Percentiles rank a stretch among this genome's conserved stretches.
Evolutionary conservation across 2,113 vertebrate genomes (phyloP).

Genomic region (Ursus arctos): DNA sequence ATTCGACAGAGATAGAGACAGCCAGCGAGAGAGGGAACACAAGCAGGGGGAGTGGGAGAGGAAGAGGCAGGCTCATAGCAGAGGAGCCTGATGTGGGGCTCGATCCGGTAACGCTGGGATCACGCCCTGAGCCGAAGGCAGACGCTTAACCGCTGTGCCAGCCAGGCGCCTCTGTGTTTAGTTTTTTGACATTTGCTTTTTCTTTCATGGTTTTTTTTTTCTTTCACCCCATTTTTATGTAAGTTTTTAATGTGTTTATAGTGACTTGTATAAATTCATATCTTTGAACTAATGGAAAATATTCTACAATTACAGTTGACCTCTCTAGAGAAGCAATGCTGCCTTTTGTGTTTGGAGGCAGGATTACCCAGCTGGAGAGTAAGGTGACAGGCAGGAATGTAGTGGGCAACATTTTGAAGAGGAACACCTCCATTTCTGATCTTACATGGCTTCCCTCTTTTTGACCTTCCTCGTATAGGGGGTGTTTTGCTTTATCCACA

Average conservation of each 20-base stretch:
- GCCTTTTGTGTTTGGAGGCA: not conserved
- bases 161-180: not conserved
- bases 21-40: no score
- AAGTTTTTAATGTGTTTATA: not conserved
- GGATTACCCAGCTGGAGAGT: not conserved
- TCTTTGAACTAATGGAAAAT: constrained; percentile 40
- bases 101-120: no score
- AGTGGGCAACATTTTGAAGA: not conserved
- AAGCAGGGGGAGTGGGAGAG: no score
- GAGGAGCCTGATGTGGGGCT: no score
- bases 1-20: no score
- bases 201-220: not conserved
- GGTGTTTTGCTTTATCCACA: not conserved
- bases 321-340: not conserved
- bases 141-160: no score
- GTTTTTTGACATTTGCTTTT: not conserved
- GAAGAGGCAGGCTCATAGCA: no score
- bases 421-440: not conserved
- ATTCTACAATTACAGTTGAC: not conserved
- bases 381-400: not conserved
- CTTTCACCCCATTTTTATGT: not conserved
- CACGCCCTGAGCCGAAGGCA: no score
- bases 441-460: not conserved
- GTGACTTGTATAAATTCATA: not conserved
- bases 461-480: not conserved